A percentile compares a stretch with the other conserved stretches of the same genome.
Conservation (phyloP, 2,888 invertebrate genomes). For the Orthosia gothica region DNA sequence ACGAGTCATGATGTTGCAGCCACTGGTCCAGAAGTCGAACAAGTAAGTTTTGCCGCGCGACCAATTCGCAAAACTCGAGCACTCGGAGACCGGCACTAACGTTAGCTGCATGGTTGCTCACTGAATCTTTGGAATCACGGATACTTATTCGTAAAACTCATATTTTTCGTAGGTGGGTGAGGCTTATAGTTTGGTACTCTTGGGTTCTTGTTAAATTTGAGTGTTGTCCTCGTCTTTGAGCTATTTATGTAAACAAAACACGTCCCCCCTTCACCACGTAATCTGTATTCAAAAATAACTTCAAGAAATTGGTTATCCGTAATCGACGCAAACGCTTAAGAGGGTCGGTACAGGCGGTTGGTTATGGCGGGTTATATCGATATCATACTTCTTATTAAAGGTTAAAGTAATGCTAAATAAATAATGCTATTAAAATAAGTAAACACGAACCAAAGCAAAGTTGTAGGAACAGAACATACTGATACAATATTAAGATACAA, state of each 20-base stretch:
- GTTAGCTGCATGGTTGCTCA: conserved; percentile 17
- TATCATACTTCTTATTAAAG: background rate
- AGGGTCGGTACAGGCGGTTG: background rate
- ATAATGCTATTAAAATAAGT: too few relatives aligned
- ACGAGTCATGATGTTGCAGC: background rate
- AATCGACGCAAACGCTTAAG: background rate
- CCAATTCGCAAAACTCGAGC: background rate
- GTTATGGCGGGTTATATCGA: background rate
- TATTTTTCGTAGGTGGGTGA: background rate
- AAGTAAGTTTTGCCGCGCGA: conserved; percentile 22
- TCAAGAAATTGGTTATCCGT: conserved; percentile 1
- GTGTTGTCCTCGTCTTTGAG: background rate
- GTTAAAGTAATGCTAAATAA: background rate
- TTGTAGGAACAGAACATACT: background rate
- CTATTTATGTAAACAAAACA: background rate
- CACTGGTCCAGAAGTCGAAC: conserved; percentile 31
- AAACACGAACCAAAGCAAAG: background rate
- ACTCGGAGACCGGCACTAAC: background rate
- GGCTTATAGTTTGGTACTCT: too few relatives aligned
- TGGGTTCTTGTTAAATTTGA: background rate
- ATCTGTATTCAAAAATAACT: background rate
- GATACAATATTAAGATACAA: background rate
- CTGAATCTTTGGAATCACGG: conserved; percentile 26
- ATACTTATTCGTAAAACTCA: conserved; percentile 13
- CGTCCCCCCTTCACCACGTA: background rate